Evolutionary conservation across 2,113 vertebrate species (phyloP).

Genomic region (Copsychus sechellarum): DNA sequence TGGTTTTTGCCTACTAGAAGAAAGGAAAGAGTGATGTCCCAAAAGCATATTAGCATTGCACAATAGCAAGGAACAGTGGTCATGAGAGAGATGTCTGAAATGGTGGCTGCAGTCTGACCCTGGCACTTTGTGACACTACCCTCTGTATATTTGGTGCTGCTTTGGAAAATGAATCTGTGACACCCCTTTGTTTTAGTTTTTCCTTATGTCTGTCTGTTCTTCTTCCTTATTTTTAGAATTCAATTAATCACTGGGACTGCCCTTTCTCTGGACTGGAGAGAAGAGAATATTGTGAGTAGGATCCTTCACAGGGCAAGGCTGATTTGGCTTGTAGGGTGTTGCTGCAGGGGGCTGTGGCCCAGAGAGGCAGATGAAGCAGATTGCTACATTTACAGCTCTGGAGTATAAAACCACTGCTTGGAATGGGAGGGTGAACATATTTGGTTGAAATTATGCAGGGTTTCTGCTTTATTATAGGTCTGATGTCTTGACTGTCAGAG

Average conservation of each 20-base stretch:
- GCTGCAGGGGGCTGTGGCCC: neutral
- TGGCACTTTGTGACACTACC: neutral
- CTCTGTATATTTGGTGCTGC: neutral
- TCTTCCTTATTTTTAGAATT: neutral
- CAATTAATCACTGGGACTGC: neutral
- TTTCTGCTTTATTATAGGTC: neutral
- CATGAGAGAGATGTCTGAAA: neutral
- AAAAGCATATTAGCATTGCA: neutral
- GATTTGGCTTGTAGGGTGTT: neutral
- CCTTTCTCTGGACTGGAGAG: neutral
- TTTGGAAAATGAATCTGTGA: neutral
- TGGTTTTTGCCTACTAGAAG: neutral
- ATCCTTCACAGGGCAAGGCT: neutral
- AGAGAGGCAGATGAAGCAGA: neutral
- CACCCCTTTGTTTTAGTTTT: neutral
- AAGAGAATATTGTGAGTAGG: neutral
- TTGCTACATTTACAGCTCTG: neutral
- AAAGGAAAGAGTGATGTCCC: neutral
- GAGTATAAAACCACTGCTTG: neutral
- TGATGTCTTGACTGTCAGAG: neutral
- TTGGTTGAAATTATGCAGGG: neutral
- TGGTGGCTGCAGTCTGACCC: neutral
- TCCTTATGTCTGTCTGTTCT: neutral
- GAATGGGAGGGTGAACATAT: neutral
- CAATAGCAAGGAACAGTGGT: neutral